phyloP scores from a whole-genome alignment of 2,888 invertebrate species.

The Ariolimax columbianus region DNA sequence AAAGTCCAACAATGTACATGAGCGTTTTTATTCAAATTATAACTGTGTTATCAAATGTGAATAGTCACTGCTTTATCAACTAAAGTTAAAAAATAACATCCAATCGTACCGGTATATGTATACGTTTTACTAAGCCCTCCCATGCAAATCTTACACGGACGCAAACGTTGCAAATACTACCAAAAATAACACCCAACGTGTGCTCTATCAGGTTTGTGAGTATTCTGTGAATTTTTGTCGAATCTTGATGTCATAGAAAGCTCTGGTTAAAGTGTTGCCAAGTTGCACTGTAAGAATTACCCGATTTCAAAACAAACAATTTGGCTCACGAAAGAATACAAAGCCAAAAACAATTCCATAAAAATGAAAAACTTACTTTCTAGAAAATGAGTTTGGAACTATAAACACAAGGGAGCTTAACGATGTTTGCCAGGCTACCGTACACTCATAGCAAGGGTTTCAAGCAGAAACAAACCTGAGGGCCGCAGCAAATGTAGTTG shows the following conservation, averaged over 20 bases:
- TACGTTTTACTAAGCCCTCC: too few species aligned
- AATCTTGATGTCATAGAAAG: not conserved
- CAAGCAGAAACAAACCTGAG: too few species aligned
- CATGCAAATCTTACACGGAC: not conserved
- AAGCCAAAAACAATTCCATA: not conserved
- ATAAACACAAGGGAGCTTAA: not conserved
- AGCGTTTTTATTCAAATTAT: too few species aligned
- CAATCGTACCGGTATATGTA: too few species aligned
- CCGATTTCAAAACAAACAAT: not conserved
- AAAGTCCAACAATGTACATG: too few species aligned
- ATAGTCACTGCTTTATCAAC: too few species aligned
- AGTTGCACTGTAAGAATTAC: not conserved
- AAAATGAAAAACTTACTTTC: not conserved
- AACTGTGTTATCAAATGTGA: too few species aligned
- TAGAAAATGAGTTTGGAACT: not conserved
- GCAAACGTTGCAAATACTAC: not conserved
- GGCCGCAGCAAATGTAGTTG: too few species aligned
- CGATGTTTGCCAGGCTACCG: not conserved
- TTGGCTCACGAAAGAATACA: not conserved
- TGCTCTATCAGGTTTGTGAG: not conserved
- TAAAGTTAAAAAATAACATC: too few species aligned
- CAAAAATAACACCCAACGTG: not conserved
- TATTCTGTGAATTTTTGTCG: not conserved
- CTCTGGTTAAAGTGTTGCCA: not conserved
- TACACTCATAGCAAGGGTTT: too few species aligned